Percentiles rank a stretch among this genome's conserved stretches.
These are phyloP conservation scores for Leptothorax acervorum DNA, from an alignment of 2,888 invertebrate genomes.

Conservation along the genomic window DNA sequence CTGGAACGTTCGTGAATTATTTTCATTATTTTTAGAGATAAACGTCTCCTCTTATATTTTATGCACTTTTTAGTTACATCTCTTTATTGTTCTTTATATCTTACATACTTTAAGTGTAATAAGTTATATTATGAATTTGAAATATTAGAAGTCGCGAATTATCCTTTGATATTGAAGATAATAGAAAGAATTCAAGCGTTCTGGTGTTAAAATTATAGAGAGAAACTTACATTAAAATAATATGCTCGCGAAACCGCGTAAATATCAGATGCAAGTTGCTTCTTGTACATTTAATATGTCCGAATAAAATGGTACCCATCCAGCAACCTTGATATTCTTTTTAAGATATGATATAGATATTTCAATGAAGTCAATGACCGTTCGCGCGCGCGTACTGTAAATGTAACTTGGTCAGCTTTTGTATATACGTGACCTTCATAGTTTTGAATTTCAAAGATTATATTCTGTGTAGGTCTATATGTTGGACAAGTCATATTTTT, in stretches of 20 bases:
- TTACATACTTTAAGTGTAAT: background rate
- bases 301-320: constrained; percentile 66
- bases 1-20: background rate
- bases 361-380: background rate
- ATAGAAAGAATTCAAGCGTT: constrained; percentile 7
- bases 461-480: background rate
- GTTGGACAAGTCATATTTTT: background rate
- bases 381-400: background rate
- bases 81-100: background rate
- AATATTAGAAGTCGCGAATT: background rate
- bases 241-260: constrained; percentile 33
- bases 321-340: constrained; percentile 53
- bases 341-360: background rate
- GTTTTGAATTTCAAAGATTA: background rate
- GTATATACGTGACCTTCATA: background rate
- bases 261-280: constrained; percentile 52
- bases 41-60: constrained; percentile 2
- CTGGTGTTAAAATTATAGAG: constrained; percentile 43
- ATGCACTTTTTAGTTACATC: background rate
- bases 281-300: constrained; percentile 72
- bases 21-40: background rate
- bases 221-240: constrained; percentile 44
- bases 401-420: background rate
- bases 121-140: constrained; percentile 4
- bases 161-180: constrained; percentile 15